A percentile compares a stretch with the other conserved stretches of the same genome.
Evolutionary conservation across 2,888 invertebrate species (phyloP).

Genomic region (Steinernema scapterisci): DNA sequence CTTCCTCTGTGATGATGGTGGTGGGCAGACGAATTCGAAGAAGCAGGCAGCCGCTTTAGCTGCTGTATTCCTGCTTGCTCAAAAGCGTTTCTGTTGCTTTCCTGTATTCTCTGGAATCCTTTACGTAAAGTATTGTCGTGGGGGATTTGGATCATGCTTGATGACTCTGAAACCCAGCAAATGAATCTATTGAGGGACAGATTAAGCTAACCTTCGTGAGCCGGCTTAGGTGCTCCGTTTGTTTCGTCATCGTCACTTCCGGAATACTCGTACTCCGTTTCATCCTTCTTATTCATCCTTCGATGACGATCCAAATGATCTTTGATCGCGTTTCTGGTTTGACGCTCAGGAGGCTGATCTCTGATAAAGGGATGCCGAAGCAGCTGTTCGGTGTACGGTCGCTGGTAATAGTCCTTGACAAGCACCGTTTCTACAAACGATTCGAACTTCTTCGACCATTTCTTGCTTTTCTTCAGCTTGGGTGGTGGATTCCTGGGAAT

Average conservation of each 20-base stretch:
- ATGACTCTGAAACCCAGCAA: conserved; percentile 36
- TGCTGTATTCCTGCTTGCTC: conserved; percentile 58
- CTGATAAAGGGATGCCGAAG: conserved; percentile 95
- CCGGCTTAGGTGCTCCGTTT: conserved; percentile 85
- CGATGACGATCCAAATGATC: conserved; percentile 89
- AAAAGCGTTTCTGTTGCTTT: conserved; percentile 57
- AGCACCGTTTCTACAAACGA: conserved; percentile 85
- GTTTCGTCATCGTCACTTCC: conserved; percentile 97
- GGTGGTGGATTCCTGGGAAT: conserved; percentile 98
- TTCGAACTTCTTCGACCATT: conserved; percentile 84
- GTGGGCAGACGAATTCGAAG: conserved; percentile 34
- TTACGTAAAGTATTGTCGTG: conserved; percentile 93
- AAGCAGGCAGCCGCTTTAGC: conserved; percentile 52
- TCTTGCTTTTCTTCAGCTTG: conserved; percentile 77
- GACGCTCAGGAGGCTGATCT: conserved; percentile 97
- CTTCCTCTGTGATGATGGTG: conserved; percentile 35
- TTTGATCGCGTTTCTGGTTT: conserved; percentile 95
- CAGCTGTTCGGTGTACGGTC: conserved; percentile 96
- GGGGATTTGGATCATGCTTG: conserved; percentile 84
- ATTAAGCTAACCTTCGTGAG: conserved; percentile 6
- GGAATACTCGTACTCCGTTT: conserved; percentile 74
- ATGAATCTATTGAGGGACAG: not conserved
- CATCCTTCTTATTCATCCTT: conserved; percentile 71
- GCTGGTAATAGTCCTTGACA: conserved; percentile 97
- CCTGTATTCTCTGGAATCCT: conserved; percentile 97